phyloP scores from a whole-genome alignment of 2,888 invertebrate species.

The Apomyelois bistriatella region DNA sequence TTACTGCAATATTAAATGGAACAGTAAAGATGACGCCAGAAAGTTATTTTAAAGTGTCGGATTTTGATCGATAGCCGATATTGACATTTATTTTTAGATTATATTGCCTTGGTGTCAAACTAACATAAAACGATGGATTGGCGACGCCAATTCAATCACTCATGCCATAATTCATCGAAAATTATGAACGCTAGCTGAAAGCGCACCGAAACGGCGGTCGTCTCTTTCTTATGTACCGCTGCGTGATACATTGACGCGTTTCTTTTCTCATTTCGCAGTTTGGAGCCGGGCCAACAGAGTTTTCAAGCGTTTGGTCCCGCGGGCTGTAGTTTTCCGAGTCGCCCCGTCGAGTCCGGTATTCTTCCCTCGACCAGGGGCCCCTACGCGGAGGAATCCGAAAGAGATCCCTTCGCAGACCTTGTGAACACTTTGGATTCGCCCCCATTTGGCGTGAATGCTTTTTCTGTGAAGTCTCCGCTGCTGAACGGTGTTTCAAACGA shows the following conservation, averaged over 20 bases:
- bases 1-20: not conserved
- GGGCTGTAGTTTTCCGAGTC: conserved; percentile 77
- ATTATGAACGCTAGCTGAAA: conserved; percentile 65
- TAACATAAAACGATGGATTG: conserved; percentile 65
- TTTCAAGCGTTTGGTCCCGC: conserved; percentile 74
- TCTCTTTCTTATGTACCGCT: conserved; percentile 70
- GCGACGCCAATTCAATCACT: conserved; percentile 70
- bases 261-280: conserved; percentile 80
- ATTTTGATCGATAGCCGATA: conserved; percentile 37
- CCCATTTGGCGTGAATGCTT: conserved; percentile 47
- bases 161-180: conserved; percentile 71
- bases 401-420: conserved; percentile 56
- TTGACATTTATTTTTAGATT: conserved; percentile 60
- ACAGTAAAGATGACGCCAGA: not conserved
- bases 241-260: conserved; percentile 69
- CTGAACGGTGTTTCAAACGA: conserved; percentile 46
- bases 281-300: conserved; percentile 80
- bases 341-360: conserved; percentile 71
- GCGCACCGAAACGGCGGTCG: conserved; percentile 55
- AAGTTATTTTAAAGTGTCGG: conserved; percentile 30
- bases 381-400: conserved; percentile 53
- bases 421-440: conserved; percentile 51
- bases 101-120: conserved; percentile 66
- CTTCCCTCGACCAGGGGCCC: conserved; percentile 51
- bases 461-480: conserved; percentile 43